Percentiles rank a stretch among this genome's conserved stretches.
These are phyloP conservation scores for Pholis gunnellus DNA, from an alignment of 2,113 vertebrate genomes.

Conservation along the genomic window DNA sequence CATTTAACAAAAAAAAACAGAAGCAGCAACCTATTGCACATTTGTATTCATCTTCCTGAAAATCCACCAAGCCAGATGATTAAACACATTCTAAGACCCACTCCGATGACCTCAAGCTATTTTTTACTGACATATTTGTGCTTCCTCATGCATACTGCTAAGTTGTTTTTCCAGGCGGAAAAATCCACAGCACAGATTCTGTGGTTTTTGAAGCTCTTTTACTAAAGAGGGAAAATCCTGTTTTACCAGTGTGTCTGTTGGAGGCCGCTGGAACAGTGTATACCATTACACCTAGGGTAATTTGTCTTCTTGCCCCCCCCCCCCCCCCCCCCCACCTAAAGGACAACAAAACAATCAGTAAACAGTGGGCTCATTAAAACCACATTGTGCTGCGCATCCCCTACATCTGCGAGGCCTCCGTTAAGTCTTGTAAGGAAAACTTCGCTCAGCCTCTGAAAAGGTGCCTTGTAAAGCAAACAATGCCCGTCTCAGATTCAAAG, in stretches of 20 bases:
- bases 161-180: constrained; percentile 63
- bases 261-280: constrained; percentile 12
- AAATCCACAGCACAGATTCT: constrained; percentile 55
- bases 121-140: constrained; percentile 39
- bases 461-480: constrained; percentile 60
- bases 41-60: constrained; percentile 21
- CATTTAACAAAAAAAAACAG: neutral
- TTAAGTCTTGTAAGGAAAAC: constrained; percentile 54
- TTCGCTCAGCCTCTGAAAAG: constrained; percentile 52
- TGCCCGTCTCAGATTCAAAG: constrained; percentile 47
- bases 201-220: constrained; percentile 46
- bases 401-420: constrained; percentile 34
- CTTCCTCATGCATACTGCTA: constrained; percentile 50
- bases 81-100: constrained; percentile 27
- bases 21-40: neutral
- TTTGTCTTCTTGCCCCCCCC: constrained; percentile 27
- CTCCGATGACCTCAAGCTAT: constrained; percentile 39
- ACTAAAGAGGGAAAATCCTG: constrained; percentile 48
- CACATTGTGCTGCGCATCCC: constrained; percentile 52
- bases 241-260: constrained; percentile 64
- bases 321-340: constrained; percentile 18
- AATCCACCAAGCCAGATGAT: constrained; percentile 11
- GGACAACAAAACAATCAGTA: constrained; percentile 38
- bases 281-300: constrained; percentile 42
- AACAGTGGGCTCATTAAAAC: constrained; percentile 68